These are phyloP conservation scores for Cryptocephalus moraei DNA, from an alignment of 2,888 invertebrate genomes.

Conservation along the genomic window DNA sequence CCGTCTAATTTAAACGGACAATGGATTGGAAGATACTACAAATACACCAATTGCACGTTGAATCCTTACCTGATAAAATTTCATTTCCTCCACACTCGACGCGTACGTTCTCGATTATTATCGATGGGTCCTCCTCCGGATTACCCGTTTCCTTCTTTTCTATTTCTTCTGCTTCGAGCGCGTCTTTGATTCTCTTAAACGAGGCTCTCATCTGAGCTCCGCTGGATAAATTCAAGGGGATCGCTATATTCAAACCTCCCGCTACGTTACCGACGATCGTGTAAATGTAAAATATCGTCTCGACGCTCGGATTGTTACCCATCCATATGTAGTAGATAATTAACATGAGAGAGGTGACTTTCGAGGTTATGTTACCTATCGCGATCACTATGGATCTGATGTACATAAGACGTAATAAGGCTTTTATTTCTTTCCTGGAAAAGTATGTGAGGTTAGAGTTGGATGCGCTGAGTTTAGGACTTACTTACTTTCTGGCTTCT, in stretches of 20 bases:
- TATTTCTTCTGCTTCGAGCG: constrained; percentile 10
- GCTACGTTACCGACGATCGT: constrained; percentile 9
- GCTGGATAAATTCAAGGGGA: constrained; percentile 13
- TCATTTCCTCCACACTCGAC: too few species aligned
- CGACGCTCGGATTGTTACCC: constrained; percentile 15
- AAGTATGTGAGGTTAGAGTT: not conserved
- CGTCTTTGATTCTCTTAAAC: constrained; percentile 9
- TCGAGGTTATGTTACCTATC: constrained; percentile 20
- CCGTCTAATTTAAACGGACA: too few species aligned
- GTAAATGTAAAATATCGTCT: constrained; percentile 13
- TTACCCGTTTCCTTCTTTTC: not conserved
- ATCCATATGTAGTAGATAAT: constrained; percentile 15
- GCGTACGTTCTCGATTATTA: too few species aligned
- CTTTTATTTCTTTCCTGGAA: constrained; percentile 15
- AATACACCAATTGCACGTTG: too few species aligned
- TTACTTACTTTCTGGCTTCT: constrained; percentile 7
- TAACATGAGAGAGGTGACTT: constrained; percentile 13
- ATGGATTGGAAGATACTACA: too few species aligned
- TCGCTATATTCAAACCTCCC: constrained; percentile 10
- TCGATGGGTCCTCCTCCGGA: too few species aligned
- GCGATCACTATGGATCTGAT: constrained; percentile 20
- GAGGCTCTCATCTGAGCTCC: constrained; percentile 15
- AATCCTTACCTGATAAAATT: too few species aligned
- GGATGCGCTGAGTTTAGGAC: not conserved
- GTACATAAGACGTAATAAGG: constrained; percentile 11